A percentile compares a stretch with the other conserved stretches of the same genome.
phyloP scores from a whole-genome alignment of 2,888 invertebrate species.

The Diaperis boleti region DNA sequence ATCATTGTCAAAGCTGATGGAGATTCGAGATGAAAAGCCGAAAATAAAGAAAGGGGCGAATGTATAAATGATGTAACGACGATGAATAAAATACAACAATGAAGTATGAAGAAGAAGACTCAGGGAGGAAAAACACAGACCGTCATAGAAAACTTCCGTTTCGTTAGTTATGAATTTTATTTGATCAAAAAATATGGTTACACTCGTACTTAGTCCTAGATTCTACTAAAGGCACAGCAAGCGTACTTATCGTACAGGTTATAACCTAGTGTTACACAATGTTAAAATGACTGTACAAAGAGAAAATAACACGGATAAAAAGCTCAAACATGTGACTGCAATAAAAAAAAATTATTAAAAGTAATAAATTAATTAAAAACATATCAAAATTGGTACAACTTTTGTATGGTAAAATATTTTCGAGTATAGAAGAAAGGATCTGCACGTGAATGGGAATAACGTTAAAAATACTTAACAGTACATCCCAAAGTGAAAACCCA shows the following conservation, averaged over 20 bases:
- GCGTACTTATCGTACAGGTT: slow-evolving; percentile 66
- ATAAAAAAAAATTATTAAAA: slow-evolving; percentile 25
- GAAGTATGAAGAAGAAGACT: too few relatives aligned
- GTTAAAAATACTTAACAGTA: not conserved
- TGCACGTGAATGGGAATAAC: slow-evolving; percentile 10
- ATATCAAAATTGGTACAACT: slow-evolving; percentile 31
- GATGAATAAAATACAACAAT: too few relatives aligned
- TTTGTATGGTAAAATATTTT: slow-evolving; percentile 19
- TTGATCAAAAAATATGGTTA: slow-evolving; percentile 65
- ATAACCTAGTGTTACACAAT: slow-evolving; percentile 52
- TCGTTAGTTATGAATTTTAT: slow-evolving; percentile 54
- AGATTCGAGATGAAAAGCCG: too few relatives aligned
- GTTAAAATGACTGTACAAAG: slow-evolving; percentile 55
- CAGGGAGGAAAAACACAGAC: too few relatives aligned
- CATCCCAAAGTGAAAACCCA: slow-evolving; percentile 4
- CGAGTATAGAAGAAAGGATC: not conserved
- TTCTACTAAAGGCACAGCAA: slow-evolving; percentile 66
- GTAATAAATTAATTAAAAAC: slow-evolving; percentile 27
- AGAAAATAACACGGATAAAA: slow-evolving; percentile 44
- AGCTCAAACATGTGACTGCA: slow-evolving; percentile 35
- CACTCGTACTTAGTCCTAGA: slow-evolving; percentile 61
- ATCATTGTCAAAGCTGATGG: too few relatives aligned
- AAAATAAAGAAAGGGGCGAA: too few relatives aligned
- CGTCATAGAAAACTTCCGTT: slow-evolving; percentile 5
- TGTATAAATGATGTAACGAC: too few relatives aligned